Conservation (phyloP, 2,113 vertebrate species). For the Ginglymostoma cirratum region DNA sequence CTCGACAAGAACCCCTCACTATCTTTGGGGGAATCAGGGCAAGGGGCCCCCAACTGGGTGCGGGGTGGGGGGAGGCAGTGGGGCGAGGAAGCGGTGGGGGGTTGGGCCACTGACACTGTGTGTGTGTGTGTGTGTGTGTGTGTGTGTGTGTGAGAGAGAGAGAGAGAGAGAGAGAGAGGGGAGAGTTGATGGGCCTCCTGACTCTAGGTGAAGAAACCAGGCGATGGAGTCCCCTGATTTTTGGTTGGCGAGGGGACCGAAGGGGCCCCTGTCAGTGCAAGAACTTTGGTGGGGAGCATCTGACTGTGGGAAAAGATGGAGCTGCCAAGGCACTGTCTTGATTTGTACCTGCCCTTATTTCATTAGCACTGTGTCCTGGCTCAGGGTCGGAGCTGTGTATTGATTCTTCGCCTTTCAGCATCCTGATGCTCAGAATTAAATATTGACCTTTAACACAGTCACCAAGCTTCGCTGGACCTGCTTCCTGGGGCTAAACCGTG, state of each 20-base stretch:
- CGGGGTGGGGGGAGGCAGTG: not conserved
- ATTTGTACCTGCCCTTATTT: not conserved
- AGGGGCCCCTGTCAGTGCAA: no score
- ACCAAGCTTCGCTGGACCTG: not conserved
- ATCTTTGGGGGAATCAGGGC: no score
- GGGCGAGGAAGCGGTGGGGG: not conserved
- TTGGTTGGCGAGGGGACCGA: no score
- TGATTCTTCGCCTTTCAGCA: not conserved
- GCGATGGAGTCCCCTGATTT: no score
- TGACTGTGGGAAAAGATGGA: no score
- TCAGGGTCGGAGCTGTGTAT: not conserved
- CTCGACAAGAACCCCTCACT: no score
- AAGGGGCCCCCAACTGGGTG: no score
- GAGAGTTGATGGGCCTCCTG: not conserved
- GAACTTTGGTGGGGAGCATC: no score
- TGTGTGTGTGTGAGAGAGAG: no score
- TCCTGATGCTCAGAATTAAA: not conserved
- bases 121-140: not conserved
- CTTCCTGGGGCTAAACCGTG: not conserved
- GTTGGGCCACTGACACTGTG: no score
- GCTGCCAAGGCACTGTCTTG: not conserved
- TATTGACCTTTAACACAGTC: constrained; percentile 4
- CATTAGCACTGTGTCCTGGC: not conserved
- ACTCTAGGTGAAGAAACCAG: no score
- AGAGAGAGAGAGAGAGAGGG: no score